phyloP scores from a whole-genome alignment of 2,113 vertebrate species.

The Lagopus muta region DNA sequence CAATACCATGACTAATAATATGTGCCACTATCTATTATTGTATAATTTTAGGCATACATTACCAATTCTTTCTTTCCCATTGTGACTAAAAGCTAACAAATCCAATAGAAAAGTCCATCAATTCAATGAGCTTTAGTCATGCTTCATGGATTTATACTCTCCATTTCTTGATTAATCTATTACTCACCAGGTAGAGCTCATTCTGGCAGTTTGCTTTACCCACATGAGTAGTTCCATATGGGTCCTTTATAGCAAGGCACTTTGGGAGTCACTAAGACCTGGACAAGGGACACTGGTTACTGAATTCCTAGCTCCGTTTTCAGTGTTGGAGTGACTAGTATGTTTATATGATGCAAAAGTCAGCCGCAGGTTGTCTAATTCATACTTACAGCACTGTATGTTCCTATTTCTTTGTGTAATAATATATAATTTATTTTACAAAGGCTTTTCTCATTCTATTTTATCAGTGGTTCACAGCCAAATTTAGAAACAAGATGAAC shows the following conservation, averaged over 20 bases:
- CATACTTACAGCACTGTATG: constrained; percentile 55
- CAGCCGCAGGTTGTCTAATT: constrained; percentile 74
- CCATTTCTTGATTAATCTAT: neutral
- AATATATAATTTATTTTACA: constrained; percentile 73
- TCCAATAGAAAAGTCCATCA: neutral
- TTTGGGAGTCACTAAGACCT: constrained; percentile 36
- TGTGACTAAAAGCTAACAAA: neutral
- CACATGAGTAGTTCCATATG: neutral
- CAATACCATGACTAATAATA: neutral
- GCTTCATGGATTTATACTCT: neutral
- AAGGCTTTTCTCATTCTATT: constrained; percentile 66
- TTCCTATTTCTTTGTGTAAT: constrained; percentile 77
- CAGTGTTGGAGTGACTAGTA: constrained; percentile 33
- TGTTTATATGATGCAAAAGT: constrained; percentile 59
- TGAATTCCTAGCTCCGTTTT: constrained; percentile 26
- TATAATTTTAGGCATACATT: neutral
- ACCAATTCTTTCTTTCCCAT: neutral
- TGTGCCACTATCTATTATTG: neutral
- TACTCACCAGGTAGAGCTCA: neutral
- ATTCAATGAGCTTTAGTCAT: neutral
- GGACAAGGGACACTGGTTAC: constrained; percentile 11
- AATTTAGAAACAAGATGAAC: constrained; percentile 62
- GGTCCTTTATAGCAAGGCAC: neutral
- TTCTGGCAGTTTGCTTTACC: neutral
- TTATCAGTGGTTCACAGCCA: constrained; percentile 64